Percentiles rank a stretch among this genome's conserved stretches.
Evolutionary conservation across 2,797 vertebrate species (phyloP).

Genomic region (Otolemur crassicaudatus): DNA sequence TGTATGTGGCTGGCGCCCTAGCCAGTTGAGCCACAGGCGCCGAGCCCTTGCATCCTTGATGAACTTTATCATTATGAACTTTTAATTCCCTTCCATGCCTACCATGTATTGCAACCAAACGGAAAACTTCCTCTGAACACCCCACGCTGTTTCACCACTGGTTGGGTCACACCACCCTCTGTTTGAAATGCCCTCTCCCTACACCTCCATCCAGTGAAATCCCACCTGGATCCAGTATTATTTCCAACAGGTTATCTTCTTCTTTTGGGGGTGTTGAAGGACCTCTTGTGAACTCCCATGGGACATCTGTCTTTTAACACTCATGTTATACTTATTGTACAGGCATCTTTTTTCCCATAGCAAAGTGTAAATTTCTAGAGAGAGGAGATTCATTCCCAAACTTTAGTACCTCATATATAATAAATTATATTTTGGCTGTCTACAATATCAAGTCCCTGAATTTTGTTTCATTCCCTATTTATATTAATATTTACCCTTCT

Average conservation of each 20-base stretch:
- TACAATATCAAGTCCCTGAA: background rate
- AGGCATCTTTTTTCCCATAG: background rate
- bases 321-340: background rate
- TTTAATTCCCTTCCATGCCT: background rate
- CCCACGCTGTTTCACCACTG: background rate
- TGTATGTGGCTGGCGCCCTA: too few relatives aligned
- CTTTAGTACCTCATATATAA: background rate
- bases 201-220: background rate
- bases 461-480: conserved; percentile 34
- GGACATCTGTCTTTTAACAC: background rate
- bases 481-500: background rate
- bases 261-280: background rate
- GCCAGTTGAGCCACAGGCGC: too few relatives aligned
- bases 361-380: background rate
- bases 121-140: background rate
- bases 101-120: background rate
- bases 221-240: background rate
- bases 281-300: background rate
- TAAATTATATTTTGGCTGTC: background rate
- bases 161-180: background rate
- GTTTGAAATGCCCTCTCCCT: background rate
- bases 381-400: background rate
- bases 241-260: background rate
- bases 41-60: background rate
- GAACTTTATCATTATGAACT: background rate